phyloP scores from a whole-genome alignment of 92 coral and sea anemone genomes.

The Umimayanthus chanpuru region DNA sequence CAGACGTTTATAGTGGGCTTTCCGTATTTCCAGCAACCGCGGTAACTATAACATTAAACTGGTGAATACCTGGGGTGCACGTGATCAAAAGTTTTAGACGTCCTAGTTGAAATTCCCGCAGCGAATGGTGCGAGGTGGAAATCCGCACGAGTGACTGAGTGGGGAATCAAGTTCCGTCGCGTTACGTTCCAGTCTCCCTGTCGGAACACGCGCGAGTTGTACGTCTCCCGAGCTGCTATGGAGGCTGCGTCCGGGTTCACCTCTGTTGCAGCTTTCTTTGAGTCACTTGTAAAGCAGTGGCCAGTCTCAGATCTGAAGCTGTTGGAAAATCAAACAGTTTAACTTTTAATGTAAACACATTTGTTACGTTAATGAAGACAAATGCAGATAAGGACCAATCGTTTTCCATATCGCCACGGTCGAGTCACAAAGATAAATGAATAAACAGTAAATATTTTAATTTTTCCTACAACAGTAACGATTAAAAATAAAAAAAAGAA shows the following conservation, averaged over 20 bases:
- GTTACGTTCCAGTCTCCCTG: constrained; percentile 90
- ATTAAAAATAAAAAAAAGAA: too few relatives aligned
- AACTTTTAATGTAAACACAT: not conserved
- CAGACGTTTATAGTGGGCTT: not conserved
- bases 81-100: not conserved
- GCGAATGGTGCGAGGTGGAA: constrained; percentile 72
- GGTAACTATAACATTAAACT: not conserved
- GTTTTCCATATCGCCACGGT: too few relatives aligned
- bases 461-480: too few relatives aligned
- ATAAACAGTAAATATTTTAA: too few relatives aligned
- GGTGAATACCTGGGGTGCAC: constrained; percentile 7
- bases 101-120: constrained; percentile 26
- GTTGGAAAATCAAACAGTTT: not conserved
- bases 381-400: too few relatives aligned
- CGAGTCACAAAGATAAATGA: too few relatives aligned
- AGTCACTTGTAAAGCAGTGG: constrained; percentile 26
- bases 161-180: constrained; percentile 37
- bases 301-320: constrained; percentile 40
- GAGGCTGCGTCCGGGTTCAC: constrained; percentile 23
- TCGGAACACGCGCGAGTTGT: constrained; percentile 80
- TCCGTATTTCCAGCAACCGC: not conserved
- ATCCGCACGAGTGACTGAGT: constrained; percentile 79
- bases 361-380: not conserved
- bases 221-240: constrained; percentile 57
- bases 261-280: constrained; percentile 15